Base-by-base conservation (phyloP, 2,888 invertebrate species). In the Rhaphigaster nebulosa region DNA sequence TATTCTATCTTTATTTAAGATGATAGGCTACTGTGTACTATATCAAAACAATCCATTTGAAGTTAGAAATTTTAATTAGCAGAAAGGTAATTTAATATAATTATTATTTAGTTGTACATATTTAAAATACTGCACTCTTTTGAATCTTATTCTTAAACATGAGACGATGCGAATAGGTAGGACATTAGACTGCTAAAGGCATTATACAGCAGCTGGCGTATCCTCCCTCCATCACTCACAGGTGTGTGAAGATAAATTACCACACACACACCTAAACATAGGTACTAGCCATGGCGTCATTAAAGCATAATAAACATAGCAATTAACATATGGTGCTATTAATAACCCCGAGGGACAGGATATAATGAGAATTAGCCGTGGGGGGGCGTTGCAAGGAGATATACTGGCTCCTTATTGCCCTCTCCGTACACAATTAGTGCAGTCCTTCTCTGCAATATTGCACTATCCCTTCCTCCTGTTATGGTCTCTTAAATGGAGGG, bases 251-350 rank as follows among this genome's bases (percentile, higher is more conserved):
- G 80, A 13, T 65, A 65, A 29, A 65, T 65, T 23, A 65, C 15
- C 65, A 2, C 65, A 65, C 65, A 29, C 29, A n/a, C 65, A 60
- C 60, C n/a, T 4, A 60, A 10, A 29, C n/a, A 12, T 18, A 80
- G 38, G 38, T 23, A 80, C 41, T 26, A 80, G 23, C 12, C 2
- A 4, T 10, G 26, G 41, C 80, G 41, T 38, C 80, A 41, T 80
- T 80, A 80, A 80, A 80, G 80, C 41, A 80, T 80, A 80, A 80
- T 80, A 80, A 80, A 80, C 80, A 80, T 80, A 80, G 80, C 80
- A 80, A 80, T 80, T 80, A 80, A 80, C 80, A 80, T 80, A 80
- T 80, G 41, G 41, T 13, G 41, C 80, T 80, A 80, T 80, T 80
- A 80, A 80, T 80, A 80, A 41, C 80, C 20, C 12, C 23, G 10